These are phyloP conservation scores for Drosophila trapezifrons DNA, from an alignment of 1,140 invertebrate genomes.

Conservation along the genomic window DNA sequence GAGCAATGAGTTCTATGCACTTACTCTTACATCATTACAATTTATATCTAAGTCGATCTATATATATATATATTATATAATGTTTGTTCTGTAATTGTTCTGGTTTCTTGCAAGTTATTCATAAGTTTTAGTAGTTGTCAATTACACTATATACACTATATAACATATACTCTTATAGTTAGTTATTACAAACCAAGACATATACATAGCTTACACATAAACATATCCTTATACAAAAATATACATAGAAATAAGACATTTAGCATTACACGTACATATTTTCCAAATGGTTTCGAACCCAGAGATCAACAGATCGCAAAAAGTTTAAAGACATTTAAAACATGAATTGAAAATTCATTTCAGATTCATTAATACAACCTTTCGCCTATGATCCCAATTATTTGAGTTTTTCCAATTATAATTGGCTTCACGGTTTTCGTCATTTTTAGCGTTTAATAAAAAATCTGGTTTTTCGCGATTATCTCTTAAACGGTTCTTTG, in stretches of 20 bases:
- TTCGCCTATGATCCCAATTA: too few species aligned
- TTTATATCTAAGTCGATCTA: slow-evolving; percentile 21
- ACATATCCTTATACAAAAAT: slow-evolving; percentile 28
- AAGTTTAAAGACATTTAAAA: neutral
- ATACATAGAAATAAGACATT: slow-evolving; percentile 45
- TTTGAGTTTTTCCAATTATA: too few species aligned
- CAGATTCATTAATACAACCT: too few species aligned
- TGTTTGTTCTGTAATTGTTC: slow-evolving; percentile 65
- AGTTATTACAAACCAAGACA: slow-evolving; percentile 33
- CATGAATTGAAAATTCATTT: neutral
- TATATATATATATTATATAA: slow-evolving; percentile 40
- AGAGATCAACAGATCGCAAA: slow-evolving; percentile 23
- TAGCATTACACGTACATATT: slow-evolving; percentile 25
- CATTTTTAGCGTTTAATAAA: too few species aligned
- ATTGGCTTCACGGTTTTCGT: too few species aligned
- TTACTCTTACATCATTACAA: slow-evolving; percentile 18
- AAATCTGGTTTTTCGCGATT: too few species aligned
- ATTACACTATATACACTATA: slow-evolving; percentile 6
- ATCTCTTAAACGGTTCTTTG: too few species aligned
- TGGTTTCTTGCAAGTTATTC: slow-evolving; percentile 63
- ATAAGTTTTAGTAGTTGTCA: slow-evolving; percentile 22
- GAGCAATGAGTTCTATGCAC: slow-evolving; percentile 43
- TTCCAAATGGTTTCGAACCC: neutral
- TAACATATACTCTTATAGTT: slow-evolving; percentile 11
- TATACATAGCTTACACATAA: slow-evolving; percentile 45